Conservation (phyloP, 2,888 invertebrate species). For the Thelaira solivaga region DNA sequence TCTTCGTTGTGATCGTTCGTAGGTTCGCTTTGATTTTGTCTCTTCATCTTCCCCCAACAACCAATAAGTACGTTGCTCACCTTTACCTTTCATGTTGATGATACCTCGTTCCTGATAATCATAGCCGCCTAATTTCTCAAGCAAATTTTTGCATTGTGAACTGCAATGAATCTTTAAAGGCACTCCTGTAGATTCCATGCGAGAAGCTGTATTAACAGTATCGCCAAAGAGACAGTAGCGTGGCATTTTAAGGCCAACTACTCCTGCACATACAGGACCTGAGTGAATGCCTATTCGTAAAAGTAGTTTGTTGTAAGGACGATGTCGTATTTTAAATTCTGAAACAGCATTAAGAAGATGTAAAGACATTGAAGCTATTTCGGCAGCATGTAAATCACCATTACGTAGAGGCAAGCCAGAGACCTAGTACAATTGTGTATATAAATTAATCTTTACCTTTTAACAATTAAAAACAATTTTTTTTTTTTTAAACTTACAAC, state of each 20-base stretch:
- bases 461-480: not conserved
- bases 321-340: constrained; percentile 91
- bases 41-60: constrained; percentile 85
- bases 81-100: constrained; percentile 90
- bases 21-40: constrained; percentile 79
- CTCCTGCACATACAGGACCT: constrained; percentile 94
- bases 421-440: too few species aligned
- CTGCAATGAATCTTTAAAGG: constrained; percentile 91
- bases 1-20: constrained; percentile 78
- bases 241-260: constrained; percentile 95
- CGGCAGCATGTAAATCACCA: constrained; percentile 92
- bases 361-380: constrained; percentile 95
- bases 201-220: constrained; percentile 93
- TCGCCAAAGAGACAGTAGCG: constrained; percentile 95
- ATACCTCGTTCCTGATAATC: constrained; percentile 84
- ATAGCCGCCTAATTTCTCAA: constrained; percentile 87
- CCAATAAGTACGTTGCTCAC: constrained; percentile 90
- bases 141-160: constrained; percentile 82
- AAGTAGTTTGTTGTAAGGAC: constrained; percentile 89
- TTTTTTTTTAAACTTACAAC: constrained; percentile 79
- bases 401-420: constrained; percentile 93
- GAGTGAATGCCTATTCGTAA: constrained; percentile 95
- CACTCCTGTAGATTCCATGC: constrained; percentile 91
- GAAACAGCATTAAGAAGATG: constrained; percentile 89
- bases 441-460: too few species aligned